Base-by-base conservation (phyloP, 2,113 vertebrate genomes). In the Platanista minor region DNA sequence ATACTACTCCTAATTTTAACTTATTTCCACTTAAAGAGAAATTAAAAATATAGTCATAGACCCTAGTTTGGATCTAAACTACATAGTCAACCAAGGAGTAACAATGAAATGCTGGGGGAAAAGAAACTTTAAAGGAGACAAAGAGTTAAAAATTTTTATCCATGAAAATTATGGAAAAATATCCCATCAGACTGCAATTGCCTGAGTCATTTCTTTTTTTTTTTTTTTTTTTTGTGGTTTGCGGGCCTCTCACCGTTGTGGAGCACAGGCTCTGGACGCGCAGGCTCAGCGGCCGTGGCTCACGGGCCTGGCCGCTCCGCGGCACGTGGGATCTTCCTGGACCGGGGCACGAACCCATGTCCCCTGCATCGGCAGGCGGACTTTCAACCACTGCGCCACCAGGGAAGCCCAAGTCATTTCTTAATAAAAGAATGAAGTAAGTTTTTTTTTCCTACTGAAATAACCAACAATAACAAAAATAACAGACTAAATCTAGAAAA, bases 121-220 rank as follows among this genome's bases (percentile, higher is more conserved):
- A 75, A 49, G 17, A 21, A 23, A 64, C 10, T 54, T 91, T 77
- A 87, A 88, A 94, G 23, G 27, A 87, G 27, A 84, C 39, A 90
- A 92, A 87, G 46, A 69, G 20, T 91, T 95, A 69, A 85, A 18
- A 39, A 8, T 10, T 84, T 82, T 95, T 80, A 27, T 84, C 72
- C 18, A 88, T 36, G 93, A 90, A 97, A 95, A 82, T 41, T 64
- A 67, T 83, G 89, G 10, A 69, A 93, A 59, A 88, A 84, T 36
- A 77, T 39, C 49, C 62, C 46, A 31, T 46, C 67, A 84, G 75
- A 62, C 1, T 91, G 78, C 8, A 95, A 33, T 69, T 0, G 0
- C 90, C 90, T 82, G 41, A 86, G 39, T 96, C 57, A 97, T 94
- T 93, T 97, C 87, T 97, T 91, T n/a, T n/a, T n/a, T n/a, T n/a